phyloP scores from a whole-genome alignment of 2,113 vertebrate species.

The Cettia cetti region DNA sequence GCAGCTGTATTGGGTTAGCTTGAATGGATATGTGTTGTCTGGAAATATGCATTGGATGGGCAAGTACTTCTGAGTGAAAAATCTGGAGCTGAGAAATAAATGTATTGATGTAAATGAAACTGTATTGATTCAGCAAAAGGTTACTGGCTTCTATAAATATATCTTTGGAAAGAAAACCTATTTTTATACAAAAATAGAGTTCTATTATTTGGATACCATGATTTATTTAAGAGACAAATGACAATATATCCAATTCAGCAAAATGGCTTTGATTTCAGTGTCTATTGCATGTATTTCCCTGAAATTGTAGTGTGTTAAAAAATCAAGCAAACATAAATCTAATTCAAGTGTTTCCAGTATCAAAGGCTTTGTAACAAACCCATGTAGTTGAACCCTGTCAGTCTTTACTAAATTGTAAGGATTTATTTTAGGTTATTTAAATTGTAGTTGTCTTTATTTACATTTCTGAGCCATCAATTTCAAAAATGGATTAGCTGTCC shows the following conservation, averaged over 20 bases:
- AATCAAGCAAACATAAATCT: neutral
- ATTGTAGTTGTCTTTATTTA: neutral
- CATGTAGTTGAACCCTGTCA: neutral
- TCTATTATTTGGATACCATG: neutral
- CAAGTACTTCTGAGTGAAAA: neutral
- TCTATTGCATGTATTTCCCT: neutral
- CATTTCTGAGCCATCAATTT: neutral
- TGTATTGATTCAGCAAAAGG: neutral
- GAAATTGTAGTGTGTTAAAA: neutral
- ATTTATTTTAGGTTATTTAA: neutral
- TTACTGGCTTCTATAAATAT: neutral
- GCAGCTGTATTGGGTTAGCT: neutral
- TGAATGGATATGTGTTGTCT: neutral
- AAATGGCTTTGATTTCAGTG: neutral
- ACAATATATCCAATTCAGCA: neutral
- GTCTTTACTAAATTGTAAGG: neutral
- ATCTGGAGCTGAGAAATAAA: neutral
- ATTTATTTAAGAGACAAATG: neutral
- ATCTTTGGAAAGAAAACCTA: neutral
- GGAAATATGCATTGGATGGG: neutral
- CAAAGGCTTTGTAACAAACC: neutral
- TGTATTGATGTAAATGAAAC: neutral
- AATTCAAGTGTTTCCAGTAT: neutral
- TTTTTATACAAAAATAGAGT: neutral
- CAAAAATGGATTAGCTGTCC: neutral